Base-by-base conservation (phyloP, 2,888 invertebrate species). In the Habrosyne pyritoides region DNA sequence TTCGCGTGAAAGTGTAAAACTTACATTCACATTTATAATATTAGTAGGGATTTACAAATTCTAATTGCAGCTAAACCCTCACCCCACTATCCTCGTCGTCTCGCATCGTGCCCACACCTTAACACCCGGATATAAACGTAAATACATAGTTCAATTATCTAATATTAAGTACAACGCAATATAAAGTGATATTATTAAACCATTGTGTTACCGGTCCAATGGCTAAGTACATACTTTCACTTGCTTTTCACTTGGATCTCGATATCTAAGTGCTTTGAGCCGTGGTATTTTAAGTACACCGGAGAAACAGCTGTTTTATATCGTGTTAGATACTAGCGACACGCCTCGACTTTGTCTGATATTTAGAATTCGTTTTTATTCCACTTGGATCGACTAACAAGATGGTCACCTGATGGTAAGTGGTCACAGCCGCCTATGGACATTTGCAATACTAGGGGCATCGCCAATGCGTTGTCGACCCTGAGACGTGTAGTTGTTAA, bases 191-290 rank as follows among this genome's bases (percentile, higher is more conserved):
- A 54, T 54, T 57, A 64, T 66, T 66, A 63, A 48, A 28, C 54
- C 30, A 79, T 79, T 76, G 77, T 79, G 64, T 75, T 75, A 65
- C 71, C 77, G 81, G 62, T 77, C 73, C 60, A 82, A 72, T 71
- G 77, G 70, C 53, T 49, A 77, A 81, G 81, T 81, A 71, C 81
- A 74, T 57, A 69, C 69, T 77, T 77, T 78, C 78, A 71, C 76
- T 74, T 58, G 64, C 58, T 70, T 71, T 64, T 73, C 61, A 49
- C 26, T 24, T 12, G 24, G 47, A 42, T 42, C 26, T 24, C 26
- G 26, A 49, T 49, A 49, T 52, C 21, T 10, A 18, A 22, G 33
- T 33, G 14, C 33, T 52, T 26, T 56, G 28, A 30, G 30, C 28
- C 47, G 49, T 53, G 49, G 26, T 53, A 48, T 55, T 55, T 51